These are phyloP conservation scores for Matsumyia berberina DNA, from an alignment of 2,888 invertebrate species.

Conservation along the genomic window DNA sequence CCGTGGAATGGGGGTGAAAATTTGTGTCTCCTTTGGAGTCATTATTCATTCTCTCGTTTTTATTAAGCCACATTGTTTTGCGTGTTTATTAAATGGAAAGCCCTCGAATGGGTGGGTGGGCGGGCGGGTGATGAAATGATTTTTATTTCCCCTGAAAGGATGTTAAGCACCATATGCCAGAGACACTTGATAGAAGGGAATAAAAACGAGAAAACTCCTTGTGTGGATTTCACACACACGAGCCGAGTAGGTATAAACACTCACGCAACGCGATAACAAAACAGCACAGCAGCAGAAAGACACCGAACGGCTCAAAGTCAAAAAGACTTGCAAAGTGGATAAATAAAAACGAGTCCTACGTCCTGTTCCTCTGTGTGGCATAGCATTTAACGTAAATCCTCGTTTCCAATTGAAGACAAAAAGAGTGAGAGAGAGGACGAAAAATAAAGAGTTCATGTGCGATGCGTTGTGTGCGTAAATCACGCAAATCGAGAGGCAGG, in stretches of 20 bases:
- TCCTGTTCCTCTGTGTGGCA: slow-evolving; percentile 23
- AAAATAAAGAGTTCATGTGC: slow-evolving; percentile 52
- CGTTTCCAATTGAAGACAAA: slow-evolving; percentile 59
- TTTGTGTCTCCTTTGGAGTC: slow-evolving; percentile 72
- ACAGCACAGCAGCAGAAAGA: slow-evolving; percentile 61
- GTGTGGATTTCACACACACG: slow-evolving; percentile 59
- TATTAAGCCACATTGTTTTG: slow-evolving; percentile 76
- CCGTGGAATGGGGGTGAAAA: slow-evolving; percentile 36
- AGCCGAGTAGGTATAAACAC: slow-evolving; percentile 32
- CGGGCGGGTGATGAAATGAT: slow-evolving; percentile 72
- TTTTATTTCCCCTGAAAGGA: slow-evolving; percentile 72
- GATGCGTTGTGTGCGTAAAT: slow-evolving; percentile 71
- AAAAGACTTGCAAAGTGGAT: slow-evolving; percentile 75
- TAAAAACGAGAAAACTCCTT: slow-evolving; percentile 68
- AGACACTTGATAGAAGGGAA: slow-evolving; percentile 75
- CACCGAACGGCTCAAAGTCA: slow-evolving; percentile 75
- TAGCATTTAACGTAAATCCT: slow-evolving; percentile 64
- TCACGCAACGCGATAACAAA: slow-evolving; percentile 65
- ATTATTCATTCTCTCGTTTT: slow-evolving; percentile 75
- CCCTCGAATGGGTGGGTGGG: slow-evolving; percentile 48
- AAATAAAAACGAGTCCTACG: slow-evolving; percentile 68
- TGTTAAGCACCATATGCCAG: slow-evolving; percentile 73
- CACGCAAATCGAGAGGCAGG: slow-evolving; percentile 73
- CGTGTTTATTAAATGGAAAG: slow-evolving; percentile 76
- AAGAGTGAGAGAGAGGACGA: background rate